Percentiles rank a stretch among this genome's conserved stretches.
phyloP scores from a whole-genome alignment of 92 coral and sea anemone species.

The Epizoanthus rinbou region DNA sequence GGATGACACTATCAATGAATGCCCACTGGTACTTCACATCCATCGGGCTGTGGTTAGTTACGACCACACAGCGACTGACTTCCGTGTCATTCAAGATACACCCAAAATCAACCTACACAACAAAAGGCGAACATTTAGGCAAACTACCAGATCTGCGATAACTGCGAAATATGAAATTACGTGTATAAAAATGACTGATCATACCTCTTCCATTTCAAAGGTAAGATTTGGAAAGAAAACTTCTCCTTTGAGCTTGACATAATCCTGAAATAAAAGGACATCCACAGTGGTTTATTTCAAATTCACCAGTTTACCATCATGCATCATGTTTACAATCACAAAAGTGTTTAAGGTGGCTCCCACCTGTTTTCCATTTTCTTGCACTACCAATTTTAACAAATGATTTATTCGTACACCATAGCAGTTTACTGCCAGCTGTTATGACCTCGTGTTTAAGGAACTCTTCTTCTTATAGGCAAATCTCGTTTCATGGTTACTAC shows the following conservation, averaged over 20 bases:
- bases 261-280: slow-evolving; percentile 60
- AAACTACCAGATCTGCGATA: neutral
- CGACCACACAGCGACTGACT: slow-evolving; percentile 83
- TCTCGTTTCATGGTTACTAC: no score
- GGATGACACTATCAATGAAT: slow-evolving; percentile 84
- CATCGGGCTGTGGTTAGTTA: slow-evolving; percentile 97
- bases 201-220: slow-evolving; percentile 89
- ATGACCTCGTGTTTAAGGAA: no score
- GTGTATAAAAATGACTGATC: neutral
- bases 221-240: slow-evolving; percentile 95
- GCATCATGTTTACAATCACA: no score
- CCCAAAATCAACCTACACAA: slow-evolving; percentile 94
- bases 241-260: slow-evolving; percentile 84
- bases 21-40: slow-evolving; percentile 97
- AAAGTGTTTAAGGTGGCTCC: no score
- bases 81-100: slow-evolving; percentile 97
- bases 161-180: neutral
- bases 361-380: no score
- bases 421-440: no score
- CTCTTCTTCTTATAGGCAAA: no score
- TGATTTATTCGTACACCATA: no score
- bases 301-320: no score
- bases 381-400: no score
- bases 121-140: neutral
- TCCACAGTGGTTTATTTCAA: no score